These are phyloP conservation scores for Coelinius sp. DNA, from an alignment of 2,888 invertebrate genomes.

Conservation along the genomic window DNA sequence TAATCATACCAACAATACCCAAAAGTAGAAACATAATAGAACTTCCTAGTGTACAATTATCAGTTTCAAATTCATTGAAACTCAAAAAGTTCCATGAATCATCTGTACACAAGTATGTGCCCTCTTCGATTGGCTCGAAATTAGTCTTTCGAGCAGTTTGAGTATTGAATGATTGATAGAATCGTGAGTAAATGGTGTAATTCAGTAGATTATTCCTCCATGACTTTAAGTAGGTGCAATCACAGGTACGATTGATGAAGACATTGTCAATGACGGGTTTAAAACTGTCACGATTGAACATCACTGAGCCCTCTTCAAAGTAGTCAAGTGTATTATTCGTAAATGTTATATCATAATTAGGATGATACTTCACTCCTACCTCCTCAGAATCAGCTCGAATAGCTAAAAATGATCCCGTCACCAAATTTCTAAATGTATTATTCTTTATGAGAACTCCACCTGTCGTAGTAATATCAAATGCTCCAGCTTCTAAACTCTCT, in stretches of 20 bases:
- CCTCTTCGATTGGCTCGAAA: constrained; percentile 57
- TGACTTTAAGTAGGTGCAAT: constrained; percentile 72
- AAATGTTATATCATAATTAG: constrained; percentile 72
- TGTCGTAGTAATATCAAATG: constrained; percentile 75
- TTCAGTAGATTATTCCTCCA: constrained; percentile 66
- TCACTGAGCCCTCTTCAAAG: constrained; percentile 75
- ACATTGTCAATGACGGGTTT: constrained; percentile 75
- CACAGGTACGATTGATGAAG: constrained; percentile 75
- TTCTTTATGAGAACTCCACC: constrained; percentile 79
- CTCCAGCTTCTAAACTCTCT: constrained; percentile 76
- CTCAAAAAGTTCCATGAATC: constrained; percentile 51
- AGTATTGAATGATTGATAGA: constrained; percentile 41
- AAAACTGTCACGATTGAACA: constrained; percentile 74
- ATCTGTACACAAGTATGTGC: constrained; percentile 61
- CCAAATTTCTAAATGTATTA: constrained; percentile 75
- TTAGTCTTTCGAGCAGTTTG: constrained; percentile 41
- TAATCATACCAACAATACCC: constrained; percentile 51
- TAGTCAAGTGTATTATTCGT: constrained; percentile 77
- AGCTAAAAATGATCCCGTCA: constrained; percentile 77
- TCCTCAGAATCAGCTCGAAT: constrained; percentile 71
- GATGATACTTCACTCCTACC: constrained; percentile 53
- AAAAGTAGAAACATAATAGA: constrained; percentile 61
- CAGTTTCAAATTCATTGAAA: constrained; percentile 60
- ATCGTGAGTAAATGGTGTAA: constrained; percentile 62
- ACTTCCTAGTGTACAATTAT: constrained; percentile 59